Evolutionary conservation across 53 echinoderm and acorn worm genomes (phyloP).

Genomic region (Astropecten irregularis): DNA sequence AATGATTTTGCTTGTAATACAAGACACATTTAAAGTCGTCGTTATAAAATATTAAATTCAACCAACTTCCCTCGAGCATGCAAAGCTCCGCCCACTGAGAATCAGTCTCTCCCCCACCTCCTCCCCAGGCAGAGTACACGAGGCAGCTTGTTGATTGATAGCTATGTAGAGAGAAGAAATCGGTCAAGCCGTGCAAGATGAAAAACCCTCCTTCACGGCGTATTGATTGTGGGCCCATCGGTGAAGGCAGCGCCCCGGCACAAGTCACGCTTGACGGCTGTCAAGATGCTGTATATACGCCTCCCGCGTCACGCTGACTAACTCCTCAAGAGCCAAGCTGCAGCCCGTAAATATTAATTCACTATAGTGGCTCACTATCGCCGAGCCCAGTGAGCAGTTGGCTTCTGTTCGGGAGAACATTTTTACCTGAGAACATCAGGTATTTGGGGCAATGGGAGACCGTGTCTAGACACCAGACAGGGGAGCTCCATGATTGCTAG

Average conservation of each 20-base stretch:
- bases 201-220: slow-evolving; percentile 17
- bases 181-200: neutral
- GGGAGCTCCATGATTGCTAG: no score
- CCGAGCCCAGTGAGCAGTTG: no score
- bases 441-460: no score
- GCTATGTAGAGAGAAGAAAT: neutral
- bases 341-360: neutral
- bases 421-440: no score
- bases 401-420: no score
- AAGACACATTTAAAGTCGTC: no score
- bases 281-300: neutral
- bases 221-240: neutral
- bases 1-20: no score
- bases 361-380: no score
- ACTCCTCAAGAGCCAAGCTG: neutral
- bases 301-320: neutral
- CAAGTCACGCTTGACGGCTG: neutral
- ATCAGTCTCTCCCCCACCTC: neutral
- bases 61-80: no score
- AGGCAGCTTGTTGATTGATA: neutral
- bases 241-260: neutral
- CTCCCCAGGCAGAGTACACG: neutral
- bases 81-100: no score
- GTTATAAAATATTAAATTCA: no score
- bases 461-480: no score